Base-by-base conservation (phyloP, 2,113 vertebrate species). In the Mohoua ochrocephala region DNA sequence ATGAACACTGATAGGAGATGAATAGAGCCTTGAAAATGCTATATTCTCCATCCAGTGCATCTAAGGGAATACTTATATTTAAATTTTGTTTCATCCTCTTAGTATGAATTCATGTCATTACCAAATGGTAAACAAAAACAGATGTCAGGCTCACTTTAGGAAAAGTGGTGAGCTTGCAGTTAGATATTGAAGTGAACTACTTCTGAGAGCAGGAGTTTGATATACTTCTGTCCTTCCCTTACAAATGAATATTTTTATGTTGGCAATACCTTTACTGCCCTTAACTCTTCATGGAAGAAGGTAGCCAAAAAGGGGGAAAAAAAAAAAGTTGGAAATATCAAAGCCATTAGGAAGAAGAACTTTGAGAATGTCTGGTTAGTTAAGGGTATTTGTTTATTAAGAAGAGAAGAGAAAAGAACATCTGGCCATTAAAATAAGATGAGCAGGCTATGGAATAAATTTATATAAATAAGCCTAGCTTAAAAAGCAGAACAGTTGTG, bases 391-490 rank as follows among this genome's bases (percentile, higher is more conserved):
- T 93, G 90, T 95, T 92, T 96, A 90, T 95, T 95, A 94, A 90
- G 85, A 93, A 91, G 71, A 77, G 61, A 93, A 91, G 84, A 96
- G 87, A 94, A 94, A 94, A 90, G 95, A 96, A 96, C 95, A 96
- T 97, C 96, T 97, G 95, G 93, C 87, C 93, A 81, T 96, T 96
- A 95, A 96, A 96, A 90, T 88, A 94, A 95, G 95, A 95, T 61
- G 93, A 95, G 71, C 88, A 80, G 82, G 82, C 71, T 90, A 85
- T 92, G 92, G 95, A 97, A 96, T 96, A 88, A 83, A 96, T 97
- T 93, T 93, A 96, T 96, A 96, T 76, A 96, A 96, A 95, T 95
- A 96, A 96, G 67, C 79, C 60, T 56, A 74, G 85, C 95, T 93
- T 92, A 94, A 93, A 93, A 93, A 93, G 75, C 75, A 92, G 90